These are phyloP conservation scores for Pachypeltis micranthus DNA, from an alignment of 1,140 invertebrate genomes.

Conservation along the genomic window DNA sequence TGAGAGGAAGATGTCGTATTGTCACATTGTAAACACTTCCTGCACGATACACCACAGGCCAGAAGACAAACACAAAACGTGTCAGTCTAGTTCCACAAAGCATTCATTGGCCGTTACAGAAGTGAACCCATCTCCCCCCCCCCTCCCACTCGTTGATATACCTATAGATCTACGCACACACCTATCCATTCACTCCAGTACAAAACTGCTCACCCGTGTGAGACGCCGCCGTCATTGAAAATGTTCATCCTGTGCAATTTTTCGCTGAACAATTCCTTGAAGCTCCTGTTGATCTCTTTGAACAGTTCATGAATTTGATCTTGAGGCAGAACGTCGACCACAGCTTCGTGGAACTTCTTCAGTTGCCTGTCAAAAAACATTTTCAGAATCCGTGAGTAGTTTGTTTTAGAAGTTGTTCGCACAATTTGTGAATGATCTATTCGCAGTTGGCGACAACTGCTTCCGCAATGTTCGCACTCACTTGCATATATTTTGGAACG, in stretches of 20 bases:
- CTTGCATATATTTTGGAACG: slow-evolving; percentile 79
- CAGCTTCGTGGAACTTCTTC: slow-evolving; percentile 83
- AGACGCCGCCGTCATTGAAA: slow-evolving; percentile 86
- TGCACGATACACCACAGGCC: too few species aligned
- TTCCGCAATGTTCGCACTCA: too few species aligned
- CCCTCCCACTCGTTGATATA: neutral
- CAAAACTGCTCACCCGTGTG: slow-evolving; percentile 59
- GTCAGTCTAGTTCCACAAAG: neutral
- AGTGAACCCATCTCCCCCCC: neutral
- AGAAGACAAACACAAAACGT: too few species aligned
- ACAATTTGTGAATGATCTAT: too few species aligned
- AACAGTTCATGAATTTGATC: slow-evolving; percentile 66
- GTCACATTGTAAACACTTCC: too few species aligned
- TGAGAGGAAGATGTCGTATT: too few species aligned
- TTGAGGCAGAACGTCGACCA: slow-evolving; percentile 62
- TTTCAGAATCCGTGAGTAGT: too few species aligned
- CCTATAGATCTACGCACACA: neutral
- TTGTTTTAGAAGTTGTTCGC: too few species aligned
- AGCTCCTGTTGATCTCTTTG: slow-evolving; percentile 68
- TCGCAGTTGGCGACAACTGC: too few species aligned
- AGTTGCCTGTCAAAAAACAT: slow-evolving; percentile 54
- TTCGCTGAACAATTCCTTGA: slow-evolving; percentile 74
- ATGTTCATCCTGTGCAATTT: slow-evolving; percentile 79
- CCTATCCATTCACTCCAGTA: neutral
- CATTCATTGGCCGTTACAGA: neutral